Conservation (phyloP, 2,113 vertebrate species). For the Heterotilapia buettikoferi region DNA sequence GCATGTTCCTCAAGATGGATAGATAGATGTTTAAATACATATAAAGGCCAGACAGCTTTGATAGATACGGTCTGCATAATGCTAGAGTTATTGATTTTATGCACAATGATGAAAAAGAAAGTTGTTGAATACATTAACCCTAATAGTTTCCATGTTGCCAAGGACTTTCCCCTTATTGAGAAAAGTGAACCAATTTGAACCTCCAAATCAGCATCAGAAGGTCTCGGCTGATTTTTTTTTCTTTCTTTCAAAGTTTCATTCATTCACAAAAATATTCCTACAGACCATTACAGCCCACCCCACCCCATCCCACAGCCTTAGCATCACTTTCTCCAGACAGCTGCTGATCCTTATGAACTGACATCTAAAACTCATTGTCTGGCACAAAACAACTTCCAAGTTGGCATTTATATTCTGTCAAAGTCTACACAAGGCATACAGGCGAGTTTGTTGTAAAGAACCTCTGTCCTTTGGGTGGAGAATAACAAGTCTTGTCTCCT, state of each 20-base stretch:
- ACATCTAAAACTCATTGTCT: conserved; percentile 36
- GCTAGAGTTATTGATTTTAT: background rate
- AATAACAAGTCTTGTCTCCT: conserved; percentile 65
- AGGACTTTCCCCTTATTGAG: background rate
- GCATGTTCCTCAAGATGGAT: background rate
- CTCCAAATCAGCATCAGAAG: background rate
- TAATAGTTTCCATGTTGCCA: background rate
- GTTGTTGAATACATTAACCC: background rate
- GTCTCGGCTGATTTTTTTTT: background rate
- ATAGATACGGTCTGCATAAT: background rate
- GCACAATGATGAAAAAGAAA: background rate
- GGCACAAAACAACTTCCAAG: conserved; percentile 57
- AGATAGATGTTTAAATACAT: background rate
- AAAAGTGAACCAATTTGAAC: background rate
- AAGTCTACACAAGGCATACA: conserved; percentile 48
- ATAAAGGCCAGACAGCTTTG: conserved; percentile 4
- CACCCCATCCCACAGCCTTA: background rate
- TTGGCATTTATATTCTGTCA: conserved; percentile 47
- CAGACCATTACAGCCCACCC: background rate
- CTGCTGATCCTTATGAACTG: conserved; percentile 29
- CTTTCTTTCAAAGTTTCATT: background rate
- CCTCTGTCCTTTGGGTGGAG: conserved; percentile 54
- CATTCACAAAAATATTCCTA: conserved; percentile 1
- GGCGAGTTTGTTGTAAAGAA: conserved; percentile 62
- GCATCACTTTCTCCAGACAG: conserved; percentile 35